Conservation (phyloP, 2,797 vertebrate species). For the Macrochelys suwanniensis region DNA sequence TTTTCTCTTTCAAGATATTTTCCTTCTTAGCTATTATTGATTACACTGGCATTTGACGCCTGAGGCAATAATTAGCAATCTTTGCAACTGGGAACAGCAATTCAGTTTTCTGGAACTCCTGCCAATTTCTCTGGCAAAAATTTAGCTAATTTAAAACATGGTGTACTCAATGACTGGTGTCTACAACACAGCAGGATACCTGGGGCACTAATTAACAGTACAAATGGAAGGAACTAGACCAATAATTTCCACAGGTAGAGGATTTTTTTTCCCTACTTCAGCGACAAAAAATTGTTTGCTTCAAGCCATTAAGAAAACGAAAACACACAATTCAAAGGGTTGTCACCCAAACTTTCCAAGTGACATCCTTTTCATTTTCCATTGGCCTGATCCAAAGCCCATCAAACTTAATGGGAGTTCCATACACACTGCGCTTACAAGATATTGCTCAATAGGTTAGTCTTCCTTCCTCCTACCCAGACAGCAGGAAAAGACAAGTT, state of each 20-base stretch:
- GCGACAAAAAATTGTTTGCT: not conserved
- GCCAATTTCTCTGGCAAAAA: conserved; percentile 55
- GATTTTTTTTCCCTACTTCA: not conserved
- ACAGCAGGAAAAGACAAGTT: too few relatives aligned
- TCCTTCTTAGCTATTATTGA: conserved; percentile 52
- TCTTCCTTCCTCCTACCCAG: not conserved
- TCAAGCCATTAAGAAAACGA: not conserved
- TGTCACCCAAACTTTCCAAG: not conserved
- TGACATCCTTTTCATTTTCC: not conserved
- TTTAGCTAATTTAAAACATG: conserved; percentile 23
- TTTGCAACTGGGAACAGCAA: conserved; percentile 28
- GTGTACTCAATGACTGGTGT: not conserved
- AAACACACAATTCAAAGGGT: too few relatives aligned
- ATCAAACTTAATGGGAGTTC: not conserved
- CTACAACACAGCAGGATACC: not conserved
- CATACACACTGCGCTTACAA: too few relatives aligned
- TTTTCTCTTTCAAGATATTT: conserved; percentile 13
- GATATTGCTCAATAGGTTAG: not conserved
- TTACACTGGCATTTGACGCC: conserved; percentile 23
- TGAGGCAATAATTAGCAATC: conserved; percentile 56
- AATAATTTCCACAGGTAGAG: not conserved
- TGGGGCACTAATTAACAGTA: not conserved
- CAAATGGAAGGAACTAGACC: not conserved
- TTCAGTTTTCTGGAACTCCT: conserved; percentile 42
- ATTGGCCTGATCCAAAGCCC: not conserved